Evolutionary conservation across 2,888 invertebrate species (phyloP).

Genomic region (Falcaria lacertinaria): DNA sequence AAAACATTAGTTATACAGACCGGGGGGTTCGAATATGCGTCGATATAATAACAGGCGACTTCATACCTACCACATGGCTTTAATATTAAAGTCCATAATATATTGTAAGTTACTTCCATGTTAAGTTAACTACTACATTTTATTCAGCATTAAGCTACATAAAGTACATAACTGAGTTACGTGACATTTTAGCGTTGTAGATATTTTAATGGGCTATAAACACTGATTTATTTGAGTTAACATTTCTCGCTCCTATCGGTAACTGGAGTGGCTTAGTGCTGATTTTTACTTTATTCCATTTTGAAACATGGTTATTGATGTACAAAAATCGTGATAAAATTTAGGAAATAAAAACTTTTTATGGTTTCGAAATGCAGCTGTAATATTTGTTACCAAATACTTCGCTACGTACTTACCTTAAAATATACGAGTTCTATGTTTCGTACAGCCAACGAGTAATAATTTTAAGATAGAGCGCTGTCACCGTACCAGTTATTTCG

Average conservation of each 20-base stretch:
- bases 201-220: conserved; percentile 61
- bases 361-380: not conserved
- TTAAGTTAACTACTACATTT: conserved; percentile 16
- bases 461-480: too few species aligned
- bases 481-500: too few species aligned
- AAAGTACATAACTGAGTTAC: conserved; percentile 42
- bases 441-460: too few species aligned
- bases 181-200: conserved; percentile 46
- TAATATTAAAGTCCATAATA: too few species aligned
- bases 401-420: too few species aligned
- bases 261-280: conserved; percentile 35
- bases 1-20: too few species aligned
- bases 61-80: too few species aligned
- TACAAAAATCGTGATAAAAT: conserved; percentile 31
- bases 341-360: conserved; percentile 5
- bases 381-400: too few species aligned
- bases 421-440: too few species aligned
- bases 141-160: conserved; percentile 26
- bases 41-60: too few species aligned
- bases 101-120: too few species aligned
- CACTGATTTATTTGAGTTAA: conserved; percentile 51
- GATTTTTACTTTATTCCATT: conserved; percentile 32
- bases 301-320: conserved; percentile 31
- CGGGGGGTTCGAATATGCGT: too few species aligned
- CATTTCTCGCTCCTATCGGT: conserved; percentile 32